phyloP scores from a whole-genome alignment of 2,888 invertebrate genomes.

The Carterocephalus palaemon region DNA sequence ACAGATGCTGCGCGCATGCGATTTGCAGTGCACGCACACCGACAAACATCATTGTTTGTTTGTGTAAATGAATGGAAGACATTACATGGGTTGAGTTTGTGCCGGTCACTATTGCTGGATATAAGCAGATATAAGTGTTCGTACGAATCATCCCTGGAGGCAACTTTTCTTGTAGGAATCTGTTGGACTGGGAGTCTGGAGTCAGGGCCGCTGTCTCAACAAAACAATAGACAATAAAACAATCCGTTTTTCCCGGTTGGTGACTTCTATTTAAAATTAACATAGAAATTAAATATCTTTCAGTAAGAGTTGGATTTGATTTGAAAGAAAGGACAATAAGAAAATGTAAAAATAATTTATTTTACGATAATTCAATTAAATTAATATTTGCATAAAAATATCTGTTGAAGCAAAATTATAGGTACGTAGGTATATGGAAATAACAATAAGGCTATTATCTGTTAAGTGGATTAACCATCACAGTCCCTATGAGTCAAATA shows the following conservation, averaged over 20 bases:
- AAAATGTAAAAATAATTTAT: no score
- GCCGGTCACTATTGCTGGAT: constrained; percentile 66
- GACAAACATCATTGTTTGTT: constrained; percentile 30
- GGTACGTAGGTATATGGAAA: no score
- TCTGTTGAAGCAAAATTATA: no score
- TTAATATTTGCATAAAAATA: no score
- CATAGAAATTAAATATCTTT: no score
- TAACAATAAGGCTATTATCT: no score
- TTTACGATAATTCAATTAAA: no score
- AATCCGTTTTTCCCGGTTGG: neutral
- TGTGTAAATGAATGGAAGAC: constrained; percentile 41
- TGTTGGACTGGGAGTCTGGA: constrained; percentile 26
- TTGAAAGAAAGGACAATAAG: no score
- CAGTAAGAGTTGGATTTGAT: no score
- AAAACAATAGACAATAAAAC: constrained; percentile 3
- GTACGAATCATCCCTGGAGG: constrained; percentile 33
- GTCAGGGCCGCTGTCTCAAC: constrained; percentile 9
- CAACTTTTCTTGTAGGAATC: constrained; percentile 30
- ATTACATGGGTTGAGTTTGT: constrained; percentile 60
- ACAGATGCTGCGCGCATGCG: constrained; percentile 78
- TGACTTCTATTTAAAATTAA: neutral
- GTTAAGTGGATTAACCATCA: no score
- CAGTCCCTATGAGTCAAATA: no score
- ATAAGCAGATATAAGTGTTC: constrained; percentile 55
- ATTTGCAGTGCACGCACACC: constrained; percentile 43